Evolutionary conservation across 2,888 invertebrate genomes (phyloP).

Genomic region (Drosophila tanythrix): DNA sequence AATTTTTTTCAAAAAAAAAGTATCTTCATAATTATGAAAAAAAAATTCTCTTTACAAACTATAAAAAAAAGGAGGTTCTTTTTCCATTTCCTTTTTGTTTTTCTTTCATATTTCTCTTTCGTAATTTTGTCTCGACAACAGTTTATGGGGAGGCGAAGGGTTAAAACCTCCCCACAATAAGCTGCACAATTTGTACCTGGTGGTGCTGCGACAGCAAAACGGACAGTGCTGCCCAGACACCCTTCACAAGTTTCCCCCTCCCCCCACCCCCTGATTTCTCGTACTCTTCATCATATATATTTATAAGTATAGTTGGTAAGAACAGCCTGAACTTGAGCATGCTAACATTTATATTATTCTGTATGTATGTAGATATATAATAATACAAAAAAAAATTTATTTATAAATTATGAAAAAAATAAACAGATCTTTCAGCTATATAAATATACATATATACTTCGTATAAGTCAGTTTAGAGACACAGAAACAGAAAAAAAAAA

Average conservation of each 20-base stretch:
- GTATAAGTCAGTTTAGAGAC: slow-evolving; percentile 69
- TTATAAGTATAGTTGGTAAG: slow-evolving; percentile 57
- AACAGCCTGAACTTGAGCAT: slow-evolving; percentile 67
- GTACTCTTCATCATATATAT: slow-evolving; percentile 16
- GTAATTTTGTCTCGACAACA: slow-evolving; percentile 55
- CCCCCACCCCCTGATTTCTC: not conserved
- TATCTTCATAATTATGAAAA: slow-evolving; percentile 58
- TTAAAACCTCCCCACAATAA: slow-evolving; percentile 21
- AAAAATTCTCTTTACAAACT: slow-evolving; percentile 55
- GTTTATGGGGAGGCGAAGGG: slow-evolving; percentile 23
- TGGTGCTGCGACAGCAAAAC: slow-evolving; percentile 6
- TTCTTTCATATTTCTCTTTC: slow-evolving; percentile 9
- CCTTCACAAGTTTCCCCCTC: slow-evolving; percentile 4
- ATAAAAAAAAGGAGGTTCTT: slow-evolving; percentile 40
- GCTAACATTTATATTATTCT: slow-evolving; percentile 36
- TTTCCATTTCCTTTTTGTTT: slow-evolving; percentile 17
- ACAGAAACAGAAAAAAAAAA: slow-evolving; percentile 68
- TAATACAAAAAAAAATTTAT: slow-evolving; percentile 59
- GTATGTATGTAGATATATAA: slow-evolving; percentile 28
- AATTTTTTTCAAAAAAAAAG: slow-evolving; percentile 56
- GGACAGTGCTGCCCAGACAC: not conserved
- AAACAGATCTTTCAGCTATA: slow-evolving; percentile 75
- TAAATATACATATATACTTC: slow-evolving; percentile 50
- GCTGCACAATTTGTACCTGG: slow-evolving; percentile 32
- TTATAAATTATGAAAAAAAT: slow-evolving; percentile 72